These are phyloP conservation scores for Tragelaphus eurycerus DNA, from an alignment of 2,797 vertebrate genomes.

Conservation along the genomic window DNA sequence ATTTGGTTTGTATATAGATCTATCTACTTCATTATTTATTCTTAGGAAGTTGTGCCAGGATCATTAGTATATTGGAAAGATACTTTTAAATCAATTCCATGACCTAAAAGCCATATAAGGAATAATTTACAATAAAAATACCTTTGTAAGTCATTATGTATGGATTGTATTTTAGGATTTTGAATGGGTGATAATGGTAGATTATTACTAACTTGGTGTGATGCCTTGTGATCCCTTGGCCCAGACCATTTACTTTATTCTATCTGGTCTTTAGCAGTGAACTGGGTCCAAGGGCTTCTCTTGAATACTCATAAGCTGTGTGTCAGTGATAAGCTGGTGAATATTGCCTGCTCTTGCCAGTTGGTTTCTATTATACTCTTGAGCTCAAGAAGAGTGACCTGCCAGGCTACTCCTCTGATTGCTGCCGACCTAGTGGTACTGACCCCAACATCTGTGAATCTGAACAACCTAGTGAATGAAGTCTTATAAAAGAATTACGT, in stretches of 20 bases:
- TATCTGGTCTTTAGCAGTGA: background rate
- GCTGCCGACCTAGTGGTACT: background rate
- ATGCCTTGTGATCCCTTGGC: background rate
- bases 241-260: background rate
- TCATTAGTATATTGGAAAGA: background rate
- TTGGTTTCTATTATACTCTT: background rate
- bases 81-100: background rate
- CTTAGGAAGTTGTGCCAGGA: background rate
- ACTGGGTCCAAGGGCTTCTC: background rate
- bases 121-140: background rate
- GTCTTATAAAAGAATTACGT: slow-evolving; percentile 36
- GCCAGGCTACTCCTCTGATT: background rate
- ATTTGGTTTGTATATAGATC: background rate
- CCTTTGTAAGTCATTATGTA: background rate
- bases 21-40: background rate
- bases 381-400: background rate
- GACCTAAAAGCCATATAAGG: background rate
- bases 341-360: background rate
- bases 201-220: background rate
- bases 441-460: slow-evolving; percentile 9
- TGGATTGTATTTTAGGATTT: background rate
- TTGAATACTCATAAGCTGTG: background rate
- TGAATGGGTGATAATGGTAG: background rate
- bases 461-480: background rate
- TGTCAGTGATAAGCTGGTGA: background rate